Percentiles rank a stretch among this genome's conserved stretches.
phyloP scores from a whole-genome alignment of 2,797 vertebrate genomes.

The Rhinophrynus dorsalis region DNA sequence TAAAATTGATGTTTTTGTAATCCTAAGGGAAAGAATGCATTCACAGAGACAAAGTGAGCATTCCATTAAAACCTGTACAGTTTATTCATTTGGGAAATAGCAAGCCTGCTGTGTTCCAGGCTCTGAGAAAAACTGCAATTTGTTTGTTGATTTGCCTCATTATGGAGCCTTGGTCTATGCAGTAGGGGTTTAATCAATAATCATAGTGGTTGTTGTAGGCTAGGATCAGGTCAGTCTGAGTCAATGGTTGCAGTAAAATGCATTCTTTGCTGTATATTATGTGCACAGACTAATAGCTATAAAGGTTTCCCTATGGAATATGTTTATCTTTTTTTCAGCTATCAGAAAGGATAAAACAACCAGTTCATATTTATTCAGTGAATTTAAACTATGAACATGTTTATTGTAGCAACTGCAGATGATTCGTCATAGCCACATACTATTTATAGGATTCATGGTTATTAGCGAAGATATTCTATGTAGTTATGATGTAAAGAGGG shows the following conservation, averaged over 20 bases:
- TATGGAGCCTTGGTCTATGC: conserved; percentile 4
- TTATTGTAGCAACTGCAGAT: no score
- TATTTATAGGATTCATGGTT: no score
- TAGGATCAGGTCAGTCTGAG: conserved; percentile 16
- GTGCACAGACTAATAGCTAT: not conserved
- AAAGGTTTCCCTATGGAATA: not conserved
- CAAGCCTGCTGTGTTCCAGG: conserved; percentile 24
- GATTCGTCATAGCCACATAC: no score
- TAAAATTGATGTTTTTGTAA: conserved; percentile 29
- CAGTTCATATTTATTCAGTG: no score
- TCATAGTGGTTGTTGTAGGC: conserved; percentile 10
- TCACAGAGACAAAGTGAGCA: conserved; percentile 35
- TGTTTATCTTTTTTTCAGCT: not conserved
- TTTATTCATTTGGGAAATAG: conserved; percentile 36
- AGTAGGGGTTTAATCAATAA: not conserved
- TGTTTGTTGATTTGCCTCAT: conserved; percentile 35
- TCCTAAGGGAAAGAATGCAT: conserved; percentile 24
- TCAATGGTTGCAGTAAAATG: conserved; percentile 16
- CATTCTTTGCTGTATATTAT: not conserved
- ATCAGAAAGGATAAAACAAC: conserved; percentile 4
- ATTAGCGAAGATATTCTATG: no score
- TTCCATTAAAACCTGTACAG: conserved; percentile 33
- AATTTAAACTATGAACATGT: no score
- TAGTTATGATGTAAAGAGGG: no score
- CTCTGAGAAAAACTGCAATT: conserved; percentile 10